Conservation (phyloP, 2,888 invertebrate species). For the Epinotia demarniana region DNA sequence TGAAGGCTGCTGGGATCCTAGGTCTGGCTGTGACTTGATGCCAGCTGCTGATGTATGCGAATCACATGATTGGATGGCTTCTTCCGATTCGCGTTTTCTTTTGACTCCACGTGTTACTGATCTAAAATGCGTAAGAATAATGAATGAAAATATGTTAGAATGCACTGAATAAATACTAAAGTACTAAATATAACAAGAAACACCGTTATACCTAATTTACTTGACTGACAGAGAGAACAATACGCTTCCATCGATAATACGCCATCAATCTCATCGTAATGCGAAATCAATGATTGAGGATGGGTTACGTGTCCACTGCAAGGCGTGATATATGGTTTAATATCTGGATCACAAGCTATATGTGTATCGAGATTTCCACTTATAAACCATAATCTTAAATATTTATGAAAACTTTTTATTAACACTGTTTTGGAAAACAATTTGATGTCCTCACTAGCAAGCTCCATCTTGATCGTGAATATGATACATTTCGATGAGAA, state of each 20-base stretch:
- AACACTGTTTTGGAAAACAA: no score
- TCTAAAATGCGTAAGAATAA: not conserved
- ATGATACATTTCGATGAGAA: no score
- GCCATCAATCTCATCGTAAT: no score
- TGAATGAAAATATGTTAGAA: no score
- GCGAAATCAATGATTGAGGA: no score
- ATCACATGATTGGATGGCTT: not conserved
- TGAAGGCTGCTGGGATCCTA: not conserved
- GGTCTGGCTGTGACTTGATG: not conserved
- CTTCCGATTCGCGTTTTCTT: slow-evolving; percentile 5
- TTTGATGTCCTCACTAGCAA: no score
- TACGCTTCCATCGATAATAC: no score
- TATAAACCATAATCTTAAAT: not conserved
- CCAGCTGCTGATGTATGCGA: not conserved
- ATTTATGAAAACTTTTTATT: no score
- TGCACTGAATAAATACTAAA: no score
- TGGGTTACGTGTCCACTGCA: not conserved
- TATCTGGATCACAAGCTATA: slow-evolving; percentile 10
- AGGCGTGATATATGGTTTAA: slow-evolving; percentile 15
- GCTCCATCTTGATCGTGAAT: not conserved
- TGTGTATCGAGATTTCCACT: slow-evolving; percentile 2
- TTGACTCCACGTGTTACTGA: not conserved
- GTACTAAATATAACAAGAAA: no score
- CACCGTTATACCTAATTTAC: no score
- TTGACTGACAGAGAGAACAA: no score